These are phyloP conservation scores for Prionailurus bengalensis DNA, from an alignment of 2,113 vertebrate species.

Conservation along the genomic window DNA sequence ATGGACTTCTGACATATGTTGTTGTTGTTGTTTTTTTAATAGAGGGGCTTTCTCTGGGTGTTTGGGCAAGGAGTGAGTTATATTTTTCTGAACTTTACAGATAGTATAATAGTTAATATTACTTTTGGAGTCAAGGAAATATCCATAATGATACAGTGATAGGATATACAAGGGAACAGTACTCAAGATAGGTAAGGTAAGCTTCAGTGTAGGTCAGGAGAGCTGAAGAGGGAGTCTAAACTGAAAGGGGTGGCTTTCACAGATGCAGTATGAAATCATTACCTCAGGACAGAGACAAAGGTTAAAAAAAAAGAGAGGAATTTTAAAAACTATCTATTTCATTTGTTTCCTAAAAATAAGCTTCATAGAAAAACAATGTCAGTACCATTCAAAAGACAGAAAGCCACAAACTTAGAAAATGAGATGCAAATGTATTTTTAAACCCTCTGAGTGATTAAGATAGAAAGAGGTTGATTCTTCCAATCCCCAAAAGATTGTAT, in stretches of 20 bases:
- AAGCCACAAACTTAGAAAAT: constrained; percentile 1
- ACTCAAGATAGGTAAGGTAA: background rate
- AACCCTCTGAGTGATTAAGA: background rate
- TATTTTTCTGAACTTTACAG: constrained; percentile 9
- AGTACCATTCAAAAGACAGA: constrained; percentile 30
- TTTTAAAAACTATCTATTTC: background rate
- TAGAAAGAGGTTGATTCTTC: background rate
- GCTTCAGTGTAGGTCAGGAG: background rate
- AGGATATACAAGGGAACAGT: background rate
- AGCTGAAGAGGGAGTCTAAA: background rate
- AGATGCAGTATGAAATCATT: background rate
- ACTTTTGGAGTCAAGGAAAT: background rate
- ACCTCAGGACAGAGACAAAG: background rate
- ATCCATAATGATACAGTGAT: background rate
- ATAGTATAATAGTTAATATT: background rate
- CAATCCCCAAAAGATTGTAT: background rate
- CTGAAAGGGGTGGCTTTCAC: background rate
- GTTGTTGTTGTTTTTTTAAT: background rate
- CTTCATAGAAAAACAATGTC: background rate
- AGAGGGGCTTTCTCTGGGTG: background rate
- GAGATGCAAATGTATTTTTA: background rate
- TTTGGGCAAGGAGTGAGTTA: background rate
- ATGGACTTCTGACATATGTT: background rate
- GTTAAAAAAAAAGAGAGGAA: background rate
- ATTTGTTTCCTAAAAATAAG: constrained; percentile 37